Evolutionary conservation across 1,140 invertebrate species (phyloP).

Genomic region (Drosophila biarmipes): DNA sequence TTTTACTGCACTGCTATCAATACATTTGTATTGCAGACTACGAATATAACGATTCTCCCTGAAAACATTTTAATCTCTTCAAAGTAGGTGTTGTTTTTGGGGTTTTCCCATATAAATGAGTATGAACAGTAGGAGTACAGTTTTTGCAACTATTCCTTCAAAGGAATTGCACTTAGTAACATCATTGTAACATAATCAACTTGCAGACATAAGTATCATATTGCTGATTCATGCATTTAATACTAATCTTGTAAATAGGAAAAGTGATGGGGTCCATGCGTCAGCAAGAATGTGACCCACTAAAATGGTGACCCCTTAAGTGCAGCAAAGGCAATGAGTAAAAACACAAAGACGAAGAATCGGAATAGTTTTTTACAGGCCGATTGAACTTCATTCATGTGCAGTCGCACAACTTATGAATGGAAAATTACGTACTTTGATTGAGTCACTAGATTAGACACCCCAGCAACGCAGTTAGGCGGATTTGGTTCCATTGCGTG

Average conservation of each 20-base stretch:
- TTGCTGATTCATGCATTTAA: slow-evolving; percentile 32
- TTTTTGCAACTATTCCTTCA: background rate
- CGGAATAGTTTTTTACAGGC: background rate
- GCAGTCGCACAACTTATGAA: slow-evolving; percentile 25
- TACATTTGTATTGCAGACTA: background rate
- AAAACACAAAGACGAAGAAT: background rate
- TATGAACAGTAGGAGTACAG: too few species aligned
- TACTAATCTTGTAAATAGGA: slow-evolving; percentile 38
- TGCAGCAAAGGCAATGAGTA: background rate
- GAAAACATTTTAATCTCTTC: background rate
- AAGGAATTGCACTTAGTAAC: background rate
- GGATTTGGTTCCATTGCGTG: slow-evolving; percentile 1
- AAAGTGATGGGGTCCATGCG: slow-evolving; percentile 19
- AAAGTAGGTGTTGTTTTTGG: background rate
- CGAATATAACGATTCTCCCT: background rate
- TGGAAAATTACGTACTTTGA: slow-evolving; percentile 22
- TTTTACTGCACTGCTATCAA: background rate
- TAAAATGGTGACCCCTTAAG: slow-evolving; percentile 2
- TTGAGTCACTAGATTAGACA: slow-evolving; percentile 20
- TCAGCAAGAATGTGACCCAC: slow-evolving; percentile 25
- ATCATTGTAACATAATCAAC: slow-evolving; percentile 1
- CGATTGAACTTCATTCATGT: slow-evolving; percentile 25
- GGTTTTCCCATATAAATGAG: background rate
- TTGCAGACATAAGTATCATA: background rate
- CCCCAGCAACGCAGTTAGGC: slow-evolving; percentile 5